Evolutionary conservation across 1,140 invertebrate species (phyloP).

Genomic region (Diabrotica undecimpunctata): DNA sequence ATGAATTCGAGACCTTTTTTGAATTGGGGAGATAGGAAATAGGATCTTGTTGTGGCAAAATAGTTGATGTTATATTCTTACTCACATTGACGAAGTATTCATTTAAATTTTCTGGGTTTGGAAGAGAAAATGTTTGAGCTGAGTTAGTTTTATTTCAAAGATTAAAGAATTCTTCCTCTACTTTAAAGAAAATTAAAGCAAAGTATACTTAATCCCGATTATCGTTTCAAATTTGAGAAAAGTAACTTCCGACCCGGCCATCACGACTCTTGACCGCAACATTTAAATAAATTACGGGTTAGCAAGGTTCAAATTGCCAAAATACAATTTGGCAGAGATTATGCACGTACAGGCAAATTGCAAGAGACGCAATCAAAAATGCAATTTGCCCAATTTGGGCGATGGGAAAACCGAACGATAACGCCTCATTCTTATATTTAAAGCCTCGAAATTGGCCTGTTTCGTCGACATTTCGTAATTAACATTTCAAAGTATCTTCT

Average conservation of each 20-base stretch:
- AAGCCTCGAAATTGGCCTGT: neutral
- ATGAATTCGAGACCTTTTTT: too few species aligned
- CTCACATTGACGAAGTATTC: too few species aligned
- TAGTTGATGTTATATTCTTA: too few species aligned
- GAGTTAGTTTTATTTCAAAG: too few species aligned
- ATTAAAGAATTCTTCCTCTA: too few species aligned
- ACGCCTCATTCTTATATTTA: neutral
- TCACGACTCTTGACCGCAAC: neutral
- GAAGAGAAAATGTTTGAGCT: too few species aligned
- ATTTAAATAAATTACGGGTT: constrained; percentile 1
- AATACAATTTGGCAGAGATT: constrained; percentile 1
- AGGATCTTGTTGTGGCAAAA: too few species aligned
- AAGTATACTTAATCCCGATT: too few species aligned
- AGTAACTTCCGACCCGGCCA: neutral
- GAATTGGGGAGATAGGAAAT: too few species aligned
- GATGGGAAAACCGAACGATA: neutral
- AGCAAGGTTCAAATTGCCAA: neutral
- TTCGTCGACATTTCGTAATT: neutral
- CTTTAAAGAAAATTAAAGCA: too few species aligned
- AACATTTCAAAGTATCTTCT: neutral
- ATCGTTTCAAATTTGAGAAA: too few species aligned
- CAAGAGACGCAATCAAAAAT: neutral
- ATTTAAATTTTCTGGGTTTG: too few species aligned
- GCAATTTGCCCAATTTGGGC: neutral
- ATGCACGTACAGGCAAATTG: neutral